These are phyloP conservation scores for Eupithecia centaureata DNA, from an alignment of 2,888 invertebrate species.

Conservation along the genomic window DNA sequence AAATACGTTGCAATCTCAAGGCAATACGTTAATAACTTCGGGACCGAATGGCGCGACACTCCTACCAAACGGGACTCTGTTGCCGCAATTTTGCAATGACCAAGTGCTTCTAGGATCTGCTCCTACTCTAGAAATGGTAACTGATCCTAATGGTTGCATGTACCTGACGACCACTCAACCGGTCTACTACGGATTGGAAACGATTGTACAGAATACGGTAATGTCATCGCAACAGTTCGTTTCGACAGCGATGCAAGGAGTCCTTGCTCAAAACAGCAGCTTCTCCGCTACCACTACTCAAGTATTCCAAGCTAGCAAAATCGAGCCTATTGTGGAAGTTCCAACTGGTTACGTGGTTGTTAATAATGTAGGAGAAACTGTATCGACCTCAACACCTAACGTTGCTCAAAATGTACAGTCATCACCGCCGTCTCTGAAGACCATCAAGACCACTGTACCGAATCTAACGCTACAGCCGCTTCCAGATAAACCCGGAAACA, in stretches of 20 bases:
- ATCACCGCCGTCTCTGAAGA: slow-evolving; percentile 71
- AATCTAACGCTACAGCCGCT: slow-evolving; percentile 79
- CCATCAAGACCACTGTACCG: slow-evolving; percentile 71
- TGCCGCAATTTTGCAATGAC: slow-evolving; percentile 83
- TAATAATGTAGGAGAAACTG: slow-evolving; percentile 84
- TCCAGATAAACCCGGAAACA: slow-evolving; percentile 72
- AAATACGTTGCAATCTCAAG: slow-evolving; percentile 80
- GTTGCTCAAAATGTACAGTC: slow-evolving; percentile 75
- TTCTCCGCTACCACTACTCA: slow-evolving; percentile 93
- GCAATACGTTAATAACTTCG: slow-evolving; percentile 79
- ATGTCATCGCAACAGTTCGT: slow-evolving; percentile 95
- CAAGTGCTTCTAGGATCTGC: slow-evolving; percentile 86
- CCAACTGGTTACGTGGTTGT: slow-evolving; percentile 88
- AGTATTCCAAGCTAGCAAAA: slow-evolving; percentile 93
- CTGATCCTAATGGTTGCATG: slow-evolving; percentile 84
- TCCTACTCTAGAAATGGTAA: slow-evolving; percentile 86
- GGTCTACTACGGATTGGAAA: slow-evolving; percentile 92
- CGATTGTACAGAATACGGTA: slow-evolving; percentile 93
- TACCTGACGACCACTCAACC: slow-evolving; percentile 88
- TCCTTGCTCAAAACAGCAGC: slow-evolving; percentile 91
- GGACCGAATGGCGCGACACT: slow-evolving; percentile 83
- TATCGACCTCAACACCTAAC: slow-evolving; percentile 71
- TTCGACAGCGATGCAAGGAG: slow-evolving; percentile 91
- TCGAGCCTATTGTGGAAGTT: slow-evolving; percentile 91
- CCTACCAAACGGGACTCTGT: slow-evolving; percentile 84